Percentiles rank a stretch among this genome's conserved stretches.
Evolutionary conservation across 1,140 invertebrate species (phyloP).

Genomic region (Ladona fulva): DNA sequence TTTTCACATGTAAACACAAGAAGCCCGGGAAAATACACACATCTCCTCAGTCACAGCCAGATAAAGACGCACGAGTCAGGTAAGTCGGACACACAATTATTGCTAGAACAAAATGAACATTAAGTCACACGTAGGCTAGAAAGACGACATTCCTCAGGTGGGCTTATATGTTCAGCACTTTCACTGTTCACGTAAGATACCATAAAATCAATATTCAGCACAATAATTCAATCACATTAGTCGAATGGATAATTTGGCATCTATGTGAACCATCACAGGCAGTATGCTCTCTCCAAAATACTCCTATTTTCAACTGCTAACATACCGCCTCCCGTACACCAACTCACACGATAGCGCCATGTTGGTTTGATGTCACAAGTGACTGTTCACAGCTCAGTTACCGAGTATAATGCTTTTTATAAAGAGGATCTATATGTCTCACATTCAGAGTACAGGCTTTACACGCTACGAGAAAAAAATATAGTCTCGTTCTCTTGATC

Average conservation of each 20-base stretch:
- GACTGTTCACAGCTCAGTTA: background rate
- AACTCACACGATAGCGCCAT: background rate
- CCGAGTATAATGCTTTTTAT: background rate
- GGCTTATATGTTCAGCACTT: constrained; percentile 9
- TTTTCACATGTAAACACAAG: background rate
- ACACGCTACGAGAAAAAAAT: background rate
- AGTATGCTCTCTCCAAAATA: background rate
- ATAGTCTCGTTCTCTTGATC: background rate
- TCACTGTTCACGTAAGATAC: background rate
- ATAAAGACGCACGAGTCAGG: background rate
- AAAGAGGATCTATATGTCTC: background rate
- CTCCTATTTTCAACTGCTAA: background rate
- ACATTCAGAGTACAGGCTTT: background rate
- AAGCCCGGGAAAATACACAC: background rate
- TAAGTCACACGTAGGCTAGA: constrained; percentile 4
- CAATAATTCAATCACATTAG: background rate
- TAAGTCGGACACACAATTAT: background rate
- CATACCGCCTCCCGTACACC: background rate
- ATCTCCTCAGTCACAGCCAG: background rate
- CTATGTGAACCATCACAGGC: background rate
- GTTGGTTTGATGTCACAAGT: constrained; percentile 9
- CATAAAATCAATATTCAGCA: background rate
- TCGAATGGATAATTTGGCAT: background rate
- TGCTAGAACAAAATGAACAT: background rate
- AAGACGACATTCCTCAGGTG: constrained; percentile 3